Base-by-base conservation (phyloP, 2,888 invertebrate genomes). In the Polia nebulosa region DNA sequence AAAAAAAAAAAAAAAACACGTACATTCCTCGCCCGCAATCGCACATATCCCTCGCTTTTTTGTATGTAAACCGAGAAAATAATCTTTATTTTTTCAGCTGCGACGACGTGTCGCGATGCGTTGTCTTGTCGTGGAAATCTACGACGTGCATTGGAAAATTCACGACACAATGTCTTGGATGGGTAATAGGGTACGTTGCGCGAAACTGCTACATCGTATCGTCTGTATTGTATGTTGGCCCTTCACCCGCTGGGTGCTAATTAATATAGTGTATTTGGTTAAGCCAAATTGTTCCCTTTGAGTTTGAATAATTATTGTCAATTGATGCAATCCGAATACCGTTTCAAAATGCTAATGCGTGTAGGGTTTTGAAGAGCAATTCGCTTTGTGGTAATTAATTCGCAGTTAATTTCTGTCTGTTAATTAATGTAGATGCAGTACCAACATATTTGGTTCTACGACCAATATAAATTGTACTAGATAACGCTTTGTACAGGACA, bases 271-370 rank as follows among this genome's bases (percentile, higher is more conserved):
- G 29, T 51, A 66, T 80, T 78, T 74, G 57, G 65, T 45, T 81
- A 66, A 74, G 65, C 67, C 22, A 71, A 82, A 82, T 67, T 56
- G 71, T 74, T 78, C 67, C 58, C 75, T 78, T 81, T 80, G 79
- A 75, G 68, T 78, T 64, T 62, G 80, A 78, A 72, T 80, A 80
- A 79, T 75, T 52, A 68, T 64, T 61, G 56, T 44, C 56, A 64
- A 68, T 82, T 80, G 68, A 72, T 72, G 77, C 61, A 72, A 75
- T 78, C 66, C 52, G 60, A 67, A 71, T 75, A 65, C 63, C 60
- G 53, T 69, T 72, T 75, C 80, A 69, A 75, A 81, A 82, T 77
- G 77, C 58, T 64, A 80, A 77, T 77, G 58, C 36, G 22, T 36
- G 45, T 66, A 56, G 63, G 61, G 53, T 76, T 75, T 76, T 60